phyloP scores from a whole-genome alignment of 2,113 vertebrate species.

The Brachyhypopomus occidentalis region DNA sequence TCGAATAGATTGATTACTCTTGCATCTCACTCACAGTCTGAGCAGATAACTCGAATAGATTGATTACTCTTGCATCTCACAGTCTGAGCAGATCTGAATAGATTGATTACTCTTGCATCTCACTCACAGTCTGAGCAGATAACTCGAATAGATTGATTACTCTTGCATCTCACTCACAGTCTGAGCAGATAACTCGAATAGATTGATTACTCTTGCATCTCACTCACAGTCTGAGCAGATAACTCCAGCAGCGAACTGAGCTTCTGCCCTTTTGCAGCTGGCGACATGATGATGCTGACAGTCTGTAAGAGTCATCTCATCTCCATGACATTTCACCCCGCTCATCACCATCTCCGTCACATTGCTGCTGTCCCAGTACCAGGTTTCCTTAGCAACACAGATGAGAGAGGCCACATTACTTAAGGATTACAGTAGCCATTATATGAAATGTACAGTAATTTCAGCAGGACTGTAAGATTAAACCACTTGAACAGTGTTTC shows the following conservation, averaged over 20 bases:
- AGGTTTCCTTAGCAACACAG: conserved; percentile 85
- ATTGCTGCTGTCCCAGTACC: conserved; percentile 97
- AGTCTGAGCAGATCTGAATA: conserved; percentile 87
- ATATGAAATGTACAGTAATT: not conserved
- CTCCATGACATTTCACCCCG: conserved; percentile 86
- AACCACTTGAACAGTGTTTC: not conserved
- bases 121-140: too few relatives aligned
- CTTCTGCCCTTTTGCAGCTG: conserved; percentile 82
- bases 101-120: too few relatives aligned
- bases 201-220: too few relatives aligned
- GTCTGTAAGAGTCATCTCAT: conserved; percentile 86
- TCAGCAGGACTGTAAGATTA: not conserved
- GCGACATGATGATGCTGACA: conserved; percentile 84
- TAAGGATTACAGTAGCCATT: not conserved
- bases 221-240: conserved; percentile 98
- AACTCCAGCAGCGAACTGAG: conserved; percentile 88
- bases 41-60: too few relatives aligned
- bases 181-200: too few relatives aligned
- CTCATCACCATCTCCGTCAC: conserved; percentile 91
- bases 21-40: too few relatives aligned
- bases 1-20: not conserved
- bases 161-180: not conserved
- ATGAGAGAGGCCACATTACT: not conserved
- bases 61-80: conserved; percentile 72
- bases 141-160: not conserved